These are phyloP conservation scores for Gari tellinella DNA, from an alignment of 2,888 invertebrate species.

Conservation along the genomic window DNA sequence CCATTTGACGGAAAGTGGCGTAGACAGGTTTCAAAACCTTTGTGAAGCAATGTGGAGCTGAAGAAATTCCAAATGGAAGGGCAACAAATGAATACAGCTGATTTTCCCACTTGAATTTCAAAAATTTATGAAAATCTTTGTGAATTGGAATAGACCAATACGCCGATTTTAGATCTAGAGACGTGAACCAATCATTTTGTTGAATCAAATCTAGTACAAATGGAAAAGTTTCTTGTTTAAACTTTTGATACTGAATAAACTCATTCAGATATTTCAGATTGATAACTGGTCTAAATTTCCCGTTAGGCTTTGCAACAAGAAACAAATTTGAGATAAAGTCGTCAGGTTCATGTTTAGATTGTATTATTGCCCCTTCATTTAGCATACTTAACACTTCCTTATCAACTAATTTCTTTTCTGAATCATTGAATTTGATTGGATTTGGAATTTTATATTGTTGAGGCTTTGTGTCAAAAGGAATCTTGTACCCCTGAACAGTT, in stretches of 20 bases:
- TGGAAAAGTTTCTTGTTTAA: slow-evolving; percentile 31
- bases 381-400: neutral
- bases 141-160: slow-evolving; percentile 38
- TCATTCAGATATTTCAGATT: slow-evolving; percentile 11
- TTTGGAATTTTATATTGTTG: neutral
- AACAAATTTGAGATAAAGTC: neutral
- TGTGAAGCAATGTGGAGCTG: slow-evolving; percentile 38
- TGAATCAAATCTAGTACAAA: slow-evolving; percentile 1
- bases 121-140: slow-evolving; percentile 22
- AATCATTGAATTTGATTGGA: slow-evolving; percentile 10
- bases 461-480: neutral
- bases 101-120: slow-evolving; percentile 37
- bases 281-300: too few relatives aligned
- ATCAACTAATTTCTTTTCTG: neutral
- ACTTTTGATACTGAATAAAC: slow-evolving; percentile 28
- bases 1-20: slow-evolving; percentile 21
- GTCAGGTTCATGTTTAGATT: slow-evolving; percentile 9
- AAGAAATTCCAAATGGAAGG: slow-evolving; percentile 39
- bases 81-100: slow-evolving; percentile 30
- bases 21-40: slow-evolving; percentile 41
- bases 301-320: too few relatives aligned
- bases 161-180: slow-evolving; percentile 42
- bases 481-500: neutral
- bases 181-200: slow-evolving; percentile 28
- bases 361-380: slow-evolving; percentile 6